phyloP scores from a whole-genome alignment of 2,888 invertebrate genomes.

The Mythimna albipuncta region DNA sequence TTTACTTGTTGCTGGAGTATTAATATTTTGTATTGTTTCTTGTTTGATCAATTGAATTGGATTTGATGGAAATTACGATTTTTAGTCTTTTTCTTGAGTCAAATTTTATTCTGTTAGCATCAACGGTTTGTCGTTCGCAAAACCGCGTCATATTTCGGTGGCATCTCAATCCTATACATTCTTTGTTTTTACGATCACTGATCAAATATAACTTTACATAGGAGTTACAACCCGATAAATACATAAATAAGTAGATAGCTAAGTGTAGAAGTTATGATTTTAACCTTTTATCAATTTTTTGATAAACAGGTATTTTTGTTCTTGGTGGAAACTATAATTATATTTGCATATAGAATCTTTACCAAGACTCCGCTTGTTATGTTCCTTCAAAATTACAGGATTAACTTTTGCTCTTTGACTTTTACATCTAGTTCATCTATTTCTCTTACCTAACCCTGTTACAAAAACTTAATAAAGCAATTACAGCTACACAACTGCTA shows the following conservation, averaged over 20 bases:
- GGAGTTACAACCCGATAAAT: background rate
- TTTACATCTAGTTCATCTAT: background rate
- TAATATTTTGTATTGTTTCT: background rate
- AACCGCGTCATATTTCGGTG: background rate
- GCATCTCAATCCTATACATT: too few species aligned
- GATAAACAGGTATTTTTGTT: background rate
- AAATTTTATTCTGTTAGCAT: too few species aligned
- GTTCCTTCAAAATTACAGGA: background rate
- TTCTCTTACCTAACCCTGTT: background rate
- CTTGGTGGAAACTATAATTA: background rate
- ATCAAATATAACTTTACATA: background rate
- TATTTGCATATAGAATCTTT: background rate
- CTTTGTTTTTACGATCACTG: background rate
- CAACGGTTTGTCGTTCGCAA: background rate
- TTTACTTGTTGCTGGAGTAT: slow-evolving; percentile 50
- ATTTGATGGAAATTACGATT: background rate
- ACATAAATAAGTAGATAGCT: background rate
- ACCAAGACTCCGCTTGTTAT: background rate
- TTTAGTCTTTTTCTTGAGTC: background rate
- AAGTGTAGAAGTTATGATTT: background rate
- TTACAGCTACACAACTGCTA: background rate
- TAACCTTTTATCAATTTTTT: background rate
- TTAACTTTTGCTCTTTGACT: background rate
- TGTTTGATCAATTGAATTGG: background rate
- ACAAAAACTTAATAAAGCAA: background rate